Conservation (phyloP, 1,140 invertebrate species). For the Philotrypesis tridentata region DNA sequence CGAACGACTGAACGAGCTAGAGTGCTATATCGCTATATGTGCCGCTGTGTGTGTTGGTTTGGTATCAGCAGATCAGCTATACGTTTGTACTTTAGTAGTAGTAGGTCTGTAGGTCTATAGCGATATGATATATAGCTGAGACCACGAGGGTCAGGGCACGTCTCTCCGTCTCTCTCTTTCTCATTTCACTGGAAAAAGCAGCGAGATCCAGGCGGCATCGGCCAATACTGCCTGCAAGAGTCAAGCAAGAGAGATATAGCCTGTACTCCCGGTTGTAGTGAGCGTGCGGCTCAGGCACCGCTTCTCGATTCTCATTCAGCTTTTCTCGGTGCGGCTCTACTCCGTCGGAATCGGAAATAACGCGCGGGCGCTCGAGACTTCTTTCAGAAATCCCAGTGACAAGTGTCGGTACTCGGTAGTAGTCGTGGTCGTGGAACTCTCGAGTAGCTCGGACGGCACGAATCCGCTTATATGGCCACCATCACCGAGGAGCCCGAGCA, state of each 20-base stretch:
- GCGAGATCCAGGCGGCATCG: too few relatives aligned
- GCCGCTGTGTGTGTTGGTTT: too few relatives aligned
- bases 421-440: not conserved
- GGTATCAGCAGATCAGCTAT: too few relatives aligned
- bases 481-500: slow-evolving; percentile 62
- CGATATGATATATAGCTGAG: too few relatives aligned
- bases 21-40: too few relatives aligned
- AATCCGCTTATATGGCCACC: slow-evolving; percentile 62
- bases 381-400: not conserved
- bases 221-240: too few relatives aligned
- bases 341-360: not conserved
- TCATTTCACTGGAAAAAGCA: too few relatives aligned
- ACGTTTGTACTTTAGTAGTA: too few relatives aligned
- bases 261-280: not conserved
- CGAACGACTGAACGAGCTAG: too few relatives aligned
- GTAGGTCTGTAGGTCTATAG: too few relatives aligned
- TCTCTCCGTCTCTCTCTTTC: not conserved
- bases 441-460: not conserved
- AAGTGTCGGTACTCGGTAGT: too few relatives aligned
- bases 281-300: not conserved
- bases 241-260: too few relatives aligned
- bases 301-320: not conserved
- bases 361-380: not conserved
- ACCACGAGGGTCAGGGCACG: not conserved
- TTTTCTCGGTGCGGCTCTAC: not conserved